Evolutionary conservation across 2,113 vertebrate genomes (phyloP).

Genomic region (Muntiacus reevesi): DNA sequence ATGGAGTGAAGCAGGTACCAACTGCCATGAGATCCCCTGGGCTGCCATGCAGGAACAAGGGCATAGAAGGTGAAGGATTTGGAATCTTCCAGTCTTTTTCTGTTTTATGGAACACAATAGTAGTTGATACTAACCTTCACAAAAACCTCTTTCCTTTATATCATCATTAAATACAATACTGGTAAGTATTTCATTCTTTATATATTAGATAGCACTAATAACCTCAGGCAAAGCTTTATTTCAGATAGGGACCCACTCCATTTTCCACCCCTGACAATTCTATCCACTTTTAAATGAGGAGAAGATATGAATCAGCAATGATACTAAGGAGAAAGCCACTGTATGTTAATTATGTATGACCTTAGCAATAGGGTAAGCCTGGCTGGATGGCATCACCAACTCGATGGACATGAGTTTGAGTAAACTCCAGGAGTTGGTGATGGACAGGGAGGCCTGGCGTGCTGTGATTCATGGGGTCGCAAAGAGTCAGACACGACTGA

Average conservation of each 20-base stretch:
- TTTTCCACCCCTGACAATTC: background rate
- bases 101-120: background rate
- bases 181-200: background rate
- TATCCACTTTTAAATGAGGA: background rate
- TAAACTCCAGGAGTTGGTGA: too few relatives aligned
- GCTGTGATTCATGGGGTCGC: too few relatives aligned
- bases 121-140: background rate
- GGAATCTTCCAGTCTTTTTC: background rate
- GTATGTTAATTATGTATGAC: background rate
- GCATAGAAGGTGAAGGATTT: background rate
- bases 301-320: background rate
- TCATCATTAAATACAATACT: background rate
- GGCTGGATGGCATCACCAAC: too few relatives aligned
- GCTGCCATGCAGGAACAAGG: too few relatives aligned
- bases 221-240: background rate
- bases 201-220: background rate
- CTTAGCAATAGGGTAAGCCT: background rate
- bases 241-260: background rate
- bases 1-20: background rate
- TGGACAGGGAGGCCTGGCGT: too few relatives aligned
- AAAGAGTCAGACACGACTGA: too few relatives aligned
- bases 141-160: background rate
- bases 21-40: too few relatives aligned
- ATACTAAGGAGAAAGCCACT: background rate
- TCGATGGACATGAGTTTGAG: too few relatives aligned